Evolutionary conservation across 2,888 invertebrate genomes (phyloP), one percentile per base, ranked within the genome.

Genomic region (Phragmatobia fuliginosa): DNA sequence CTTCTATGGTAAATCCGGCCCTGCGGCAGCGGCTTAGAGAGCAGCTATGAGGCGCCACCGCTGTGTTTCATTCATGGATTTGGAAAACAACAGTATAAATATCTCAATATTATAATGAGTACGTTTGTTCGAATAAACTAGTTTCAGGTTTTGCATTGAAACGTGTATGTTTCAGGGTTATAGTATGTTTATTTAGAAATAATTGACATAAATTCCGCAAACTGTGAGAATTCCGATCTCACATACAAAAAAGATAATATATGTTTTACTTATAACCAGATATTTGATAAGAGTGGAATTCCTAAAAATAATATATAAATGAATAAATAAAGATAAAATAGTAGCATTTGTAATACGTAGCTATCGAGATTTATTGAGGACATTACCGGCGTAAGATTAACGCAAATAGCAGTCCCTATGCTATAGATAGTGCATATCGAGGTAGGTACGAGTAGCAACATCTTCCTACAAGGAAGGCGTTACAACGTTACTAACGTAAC

Each of bases 311-410:
- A 52, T 28, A 56, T 38, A 16, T 18, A 18, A 14, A 52, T 52
- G 28, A 28, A 5, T 28, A 28, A 56, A 56, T 52, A 25, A 25
- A 28, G 62, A 38, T 62, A 62, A 62, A 38, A 62, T 56, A 56
- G 28, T 56, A 56, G 28, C 14, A 28, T n/a, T n/a, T n/a, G n/a
- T n/a, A n/a, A n/a, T 21, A 41, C 2, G 14, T 36, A 62, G 18
- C 0, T 62, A 62, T n/a, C n/a, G 38, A 28, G 8, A 62, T 62
- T 38, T 36, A 18, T 61, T 18, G 36, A 38, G 25, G 25, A 61
- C 28, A 62, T 38, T 38, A 18, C 28, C 38, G 36, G 8, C 16
- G 18, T 28, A 62, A 62, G 25, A 38, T 38, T 38, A 38, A 36
- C 36, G 14, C 36, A 3, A 2, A 2, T 36, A 36, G 1, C 14